These are phyloP conservation scores for Salvator merianae DNA, from an alignment of 2,113 vertebrate species.

Conservation along the genomic window DNA sequence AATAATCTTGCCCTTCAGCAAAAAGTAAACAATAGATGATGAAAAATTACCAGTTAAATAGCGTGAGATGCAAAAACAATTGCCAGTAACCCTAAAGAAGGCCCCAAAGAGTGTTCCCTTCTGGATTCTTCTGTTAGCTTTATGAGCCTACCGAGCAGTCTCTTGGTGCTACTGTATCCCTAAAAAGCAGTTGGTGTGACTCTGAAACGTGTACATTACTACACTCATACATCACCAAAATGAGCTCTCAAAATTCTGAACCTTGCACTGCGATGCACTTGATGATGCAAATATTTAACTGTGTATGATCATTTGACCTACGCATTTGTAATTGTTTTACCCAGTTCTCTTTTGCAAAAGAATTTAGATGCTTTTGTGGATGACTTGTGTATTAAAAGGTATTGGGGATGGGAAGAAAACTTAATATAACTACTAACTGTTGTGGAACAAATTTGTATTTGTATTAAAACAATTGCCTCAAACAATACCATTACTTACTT, in stretches of 20 bases:
- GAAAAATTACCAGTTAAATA: background rate
- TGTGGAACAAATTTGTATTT: constrained; percentile 79
- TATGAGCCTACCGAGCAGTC: constrained; percentile 37
- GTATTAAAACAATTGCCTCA: constrained; percentile 75
- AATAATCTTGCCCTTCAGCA: background rate
- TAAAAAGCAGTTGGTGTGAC: constrained; percentile 54
- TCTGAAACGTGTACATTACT: constrained; percentile 47
- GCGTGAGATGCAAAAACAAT: constrained; percentile 28
- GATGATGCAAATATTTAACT: constrained; percentile 64
- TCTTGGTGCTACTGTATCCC: constrained; percentile 67
- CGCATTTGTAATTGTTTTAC: constrained; percentile 72
- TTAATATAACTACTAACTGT: constrained; percentile 71
- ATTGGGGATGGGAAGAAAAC: constrained; percentile 67
- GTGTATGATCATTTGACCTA: constrained; percentile 69
- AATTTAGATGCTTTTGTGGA: constrained; percentile 72
- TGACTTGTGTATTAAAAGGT: constrained; percentile 69
- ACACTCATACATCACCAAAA: constrained; percentile 48
- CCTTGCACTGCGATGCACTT: constrained; percentile 46
- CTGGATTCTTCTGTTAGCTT: constrained; percentile 34
- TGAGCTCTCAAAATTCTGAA: constrained; percentile 56
- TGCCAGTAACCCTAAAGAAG: constrained; percentile 9
- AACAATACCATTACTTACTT: constrained; percentile 25
- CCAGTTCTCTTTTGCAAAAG: constrained; percentile 75
- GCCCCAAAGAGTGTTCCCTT: constrained; percentile 2
- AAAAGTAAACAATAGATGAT: background rate